A percentile compares a stretch with the other conserved stretches of the same genome.
phyloP scores from a whole-genome alignment of 1,140 invertebrate species.

The Bombyx mori region ASM3026992v2 NC_085126.1:3370501-3371000 shows the following conservation, averaged over 20 bases:
- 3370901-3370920: not conserved
- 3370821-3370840: too few relatives aligned
- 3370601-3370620: constrained; percentile 63
- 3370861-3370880: too few relatives aligned
- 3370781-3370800: too few relatives aligned
- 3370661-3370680: constrained; percentile 20
- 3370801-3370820: too few relatives aligned
- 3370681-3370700: too few relatives aligned
- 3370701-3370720: too few relatives aligned
- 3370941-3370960: constrained; percentile 55
- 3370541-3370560: constrained; percentile 18
- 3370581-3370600: constrained; percentile 61
- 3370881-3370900: too few relatives aligned
- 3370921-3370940: constrained; percentile 37
- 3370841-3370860: too few relatives aligned
- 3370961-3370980: constrained; percentile 53
- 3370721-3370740: too few relatives aligned
- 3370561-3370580: constrained; percentile 16
- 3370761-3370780: too few relatives aligned
- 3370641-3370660: constrained; percentile 39
- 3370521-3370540: constrained; percentile 28
- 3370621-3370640: constrained; percentile 69
- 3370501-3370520: constrained; percentile 50
- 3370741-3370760: too few relatives aligned
- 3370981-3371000: constrained; percentile 42